These are phyloP conservation scores for Branchinecta sandiegonensis DNA, from an alignment of 2,888 invertebrate species.

Conservation along the genomic window DNA sequence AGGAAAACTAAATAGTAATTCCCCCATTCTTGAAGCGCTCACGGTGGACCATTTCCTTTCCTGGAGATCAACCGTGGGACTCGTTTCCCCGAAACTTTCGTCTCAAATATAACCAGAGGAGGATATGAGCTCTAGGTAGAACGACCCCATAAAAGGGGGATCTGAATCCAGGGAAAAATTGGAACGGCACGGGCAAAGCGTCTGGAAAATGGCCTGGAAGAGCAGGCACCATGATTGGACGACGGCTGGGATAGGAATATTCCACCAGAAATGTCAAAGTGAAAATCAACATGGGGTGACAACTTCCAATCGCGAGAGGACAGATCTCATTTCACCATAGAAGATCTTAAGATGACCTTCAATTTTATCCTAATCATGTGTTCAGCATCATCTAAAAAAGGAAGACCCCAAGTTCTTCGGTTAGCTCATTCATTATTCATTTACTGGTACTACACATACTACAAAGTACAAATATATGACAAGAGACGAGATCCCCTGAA, in stretches of 20 bases:
- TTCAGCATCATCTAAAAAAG: too few species aligned
- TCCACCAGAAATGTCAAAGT: not conserved
- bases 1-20: too few species aligned
- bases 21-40: too few species aligned
- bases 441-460: too few species aligned
- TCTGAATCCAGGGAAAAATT: conserved; percentile 6
- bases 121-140: conserved; percentile 15
- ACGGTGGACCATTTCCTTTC: not conserved
- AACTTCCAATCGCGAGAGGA: too few species aligned
- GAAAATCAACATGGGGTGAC: not conserved
- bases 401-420: too few species aligned
- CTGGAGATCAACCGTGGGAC: not conserved
- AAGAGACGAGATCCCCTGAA: too few species aligned
- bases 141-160: conserved; percentile 16
- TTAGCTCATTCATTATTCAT: too few species aligned
- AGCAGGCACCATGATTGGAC: conserved; percentile 8
- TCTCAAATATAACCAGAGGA: not conserved
- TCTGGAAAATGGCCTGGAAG: conserved; percentile 10
- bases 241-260: not conserved
- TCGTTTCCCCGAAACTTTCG: not conserved
- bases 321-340: too few species aligned
- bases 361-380: too few species aligned
- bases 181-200: not conserved
- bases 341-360: too few species aligned
- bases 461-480: too few species aligned